Conservation (phyloP, 2,797 vertebrate genomes). For the Antennarius maculatus region DNA sequence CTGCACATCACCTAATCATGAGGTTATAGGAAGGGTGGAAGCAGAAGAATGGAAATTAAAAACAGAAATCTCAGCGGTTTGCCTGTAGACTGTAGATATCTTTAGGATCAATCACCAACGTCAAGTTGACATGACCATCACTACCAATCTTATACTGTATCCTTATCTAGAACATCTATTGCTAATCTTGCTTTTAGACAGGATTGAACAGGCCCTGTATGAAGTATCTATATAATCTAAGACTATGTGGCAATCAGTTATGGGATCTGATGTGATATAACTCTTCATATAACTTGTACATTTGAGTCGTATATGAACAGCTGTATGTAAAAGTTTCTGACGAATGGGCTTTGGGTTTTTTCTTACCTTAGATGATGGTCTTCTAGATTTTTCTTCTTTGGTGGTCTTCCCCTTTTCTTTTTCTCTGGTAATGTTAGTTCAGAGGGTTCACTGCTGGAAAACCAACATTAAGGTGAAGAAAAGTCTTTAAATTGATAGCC, state of each 20-base stretch:
- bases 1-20: too few species aligned
- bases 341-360: not conserved
- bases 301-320: constrained; percentile 26
- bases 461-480: not conserved
- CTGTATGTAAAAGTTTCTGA: not conserved
- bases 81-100: too few species aligned
- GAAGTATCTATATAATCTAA: not conserved
- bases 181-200: too few species aligned
- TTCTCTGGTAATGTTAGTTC: constrained; percentile 74
- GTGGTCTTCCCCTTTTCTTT: constrained; percentile 92
- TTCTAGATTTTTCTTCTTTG: constrained; percentile 90
- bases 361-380: constrained; percentile 82
- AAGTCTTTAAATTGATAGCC: constrained; percentile 23
- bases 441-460: constrained; percentile 61
- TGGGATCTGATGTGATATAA: constrained; percentile 3
- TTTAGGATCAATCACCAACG: too few species aligned
- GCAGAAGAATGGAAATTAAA: too few species aligned
- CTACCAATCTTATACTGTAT: not conserved
- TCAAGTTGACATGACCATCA: too few species aligned
- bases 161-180: not conserved
- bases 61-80: too few species aligned
- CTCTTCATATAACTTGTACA: constrained; percentile 3
- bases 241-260: not conserved
- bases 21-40: too few species aligned
- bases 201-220: too few species aligned